phyloP scores from a whole-genome alignment of 2,797 vertebrate species.

The Huso huso region DNA sequence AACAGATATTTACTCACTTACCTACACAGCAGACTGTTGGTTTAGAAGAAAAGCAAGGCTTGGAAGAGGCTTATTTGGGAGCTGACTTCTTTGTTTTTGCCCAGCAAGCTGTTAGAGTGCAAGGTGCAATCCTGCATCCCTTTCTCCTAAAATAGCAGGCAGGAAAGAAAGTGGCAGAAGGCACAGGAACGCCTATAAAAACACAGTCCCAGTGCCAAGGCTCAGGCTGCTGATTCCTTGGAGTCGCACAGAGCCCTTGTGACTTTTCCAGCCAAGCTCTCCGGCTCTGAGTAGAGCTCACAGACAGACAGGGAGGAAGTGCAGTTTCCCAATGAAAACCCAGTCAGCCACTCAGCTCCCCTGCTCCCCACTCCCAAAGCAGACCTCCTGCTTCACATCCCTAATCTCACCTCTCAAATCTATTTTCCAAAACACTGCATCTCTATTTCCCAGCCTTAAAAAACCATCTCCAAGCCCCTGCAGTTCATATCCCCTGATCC shows the following conservation, averaged over 20 bases:
- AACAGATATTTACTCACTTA: conserved; percentile 1
- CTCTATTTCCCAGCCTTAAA: too few species aligned
- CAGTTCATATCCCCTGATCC: too few species aligned
- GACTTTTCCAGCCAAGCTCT: conserved; percentile 6
- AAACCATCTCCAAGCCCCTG: background rate
- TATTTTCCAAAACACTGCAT: too few species aligned
- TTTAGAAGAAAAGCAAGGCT: conserved; percentile 32
- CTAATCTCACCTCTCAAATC: background rate
- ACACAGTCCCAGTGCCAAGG: background rate
- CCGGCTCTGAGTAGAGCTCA: conserved; percentile 1
- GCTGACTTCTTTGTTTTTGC: background rate
- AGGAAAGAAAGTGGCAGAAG: conserved; percentile 3
- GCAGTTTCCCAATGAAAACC: conserved; percentile 6
- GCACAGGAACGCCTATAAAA: conserved; percentile 1
- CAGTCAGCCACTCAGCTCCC: background rate
- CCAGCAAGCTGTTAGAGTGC: background rate
- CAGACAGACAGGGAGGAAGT: conserved; percentile 11
- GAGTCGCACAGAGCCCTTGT: background rate
- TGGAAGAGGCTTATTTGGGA: conserved; percentile 7
- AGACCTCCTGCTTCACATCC: too few species aligned
- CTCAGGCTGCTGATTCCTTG: conserved; percentile 1
- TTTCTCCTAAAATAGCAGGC: background rate
- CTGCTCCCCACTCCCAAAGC: background rate
- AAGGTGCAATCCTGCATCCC: conserved; percentile 1
- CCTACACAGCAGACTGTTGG: conserved; percentile 7